Evolutionary conservation across 2,797 vertebrate species (phyloP), one percentile per base, ranked within the genome.

Genomic region (Halcyon smyrnensis): DNA sequence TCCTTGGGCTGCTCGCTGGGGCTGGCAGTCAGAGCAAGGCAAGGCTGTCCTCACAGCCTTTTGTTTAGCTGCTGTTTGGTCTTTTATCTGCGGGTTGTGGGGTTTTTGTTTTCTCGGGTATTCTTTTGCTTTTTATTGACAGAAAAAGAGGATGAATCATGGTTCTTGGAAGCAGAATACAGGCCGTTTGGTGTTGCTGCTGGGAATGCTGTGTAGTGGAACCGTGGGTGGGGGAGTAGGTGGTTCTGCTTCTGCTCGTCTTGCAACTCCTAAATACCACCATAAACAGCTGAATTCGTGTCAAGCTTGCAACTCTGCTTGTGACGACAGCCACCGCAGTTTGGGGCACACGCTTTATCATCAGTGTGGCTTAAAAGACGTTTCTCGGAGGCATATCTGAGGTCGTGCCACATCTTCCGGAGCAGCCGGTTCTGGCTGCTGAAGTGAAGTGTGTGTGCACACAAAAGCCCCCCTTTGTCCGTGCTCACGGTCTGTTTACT

Each of bases 281-380:
- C 48, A 37, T 60, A 92, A 96, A 89, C 86, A 96, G 89, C 75
- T 96, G 93, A 84, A 46, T 79, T 73, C 67, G 71, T 81, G 81
- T 89, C 80, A 65, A 43, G 23, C 54, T 88, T 74, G 51, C 32
- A 79, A 16, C 75, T 80, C 60, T 68, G 60, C 79, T 94, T n/a
- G 69, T 78, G 65, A 54, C 65, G 74, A 74, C 78, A 53, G 64
- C 43, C 56, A 80, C 78, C 32, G 83, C 53, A 12, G 11, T 77
- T 64, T 67, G 18, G 48, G 27, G 39, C 56, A 36, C 53, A 12
- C 0, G 0, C 25, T 83, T 81, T 56, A 14, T 45, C 37, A 50
- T 80, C 36, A 39, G 24, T 12, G 34, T 84, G 41, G 8, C 45
- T 84, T 93, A 71, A 84, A 91, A 87, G 21, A 39, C 4, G 3